A percentile compares a stretch with the other conserved stretches of the same genome.
Evolutionary conservation across 2,888 invertebrate species (phyloP).

Genomic region (Idaea biselata): DNA sequence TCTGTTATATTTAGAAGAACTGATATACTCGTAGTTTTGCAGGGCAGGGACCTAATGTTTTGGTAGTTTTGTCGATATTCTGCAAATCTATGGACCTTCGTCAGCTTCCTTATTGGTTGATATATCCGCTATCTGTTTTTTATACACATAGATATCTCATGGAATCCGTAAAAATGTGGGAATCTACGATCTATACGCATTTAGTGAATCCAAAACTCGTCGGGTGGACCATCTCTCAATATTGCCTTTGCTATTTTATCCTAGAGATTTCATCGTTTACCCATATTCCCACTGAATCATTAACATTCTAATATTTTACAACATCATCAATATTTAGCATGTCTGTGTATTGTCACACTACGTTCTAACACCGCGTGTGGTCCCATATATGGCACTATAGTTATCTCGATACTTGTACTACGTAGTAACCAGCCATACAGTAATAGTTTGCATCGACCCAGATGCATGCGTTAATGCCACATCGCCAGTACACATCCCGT

Average conservation of each 20-base stretch:
- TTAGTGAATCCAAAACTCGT: neutral
- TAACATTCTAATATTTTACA: neutral
- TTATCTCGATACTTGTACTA: neutral
- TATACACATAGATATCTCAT: neutral
- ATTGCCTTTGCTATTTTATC: neutral
- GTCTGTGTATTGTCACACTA: neutral
- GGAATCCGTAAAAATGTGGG: neutral
- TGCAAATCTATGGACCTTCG: neutral
- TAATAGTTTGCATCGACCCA: constrained; percentile 34
- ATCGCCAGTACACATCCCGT: constrained; percentile 19
- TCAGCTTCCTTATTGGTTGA: constrained; percentile 1
- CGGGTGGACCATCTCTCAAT: neutral
- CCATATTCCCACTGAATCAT: neutral
- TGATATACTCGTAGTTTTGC: no score
- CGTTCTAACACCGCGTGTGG: neutral
- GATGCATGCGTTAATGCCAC: constrained; percentile 40
- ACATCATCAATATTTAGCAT: neutral
- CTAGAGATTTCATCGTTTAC: neutral
- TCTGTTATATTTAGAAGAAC: constrained; percentile 8
- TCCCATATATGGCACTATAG: neutral
- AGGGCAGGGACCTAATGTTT: neutral
- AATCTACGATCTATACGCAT: neutral
- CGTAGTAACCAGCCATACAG: neutral
- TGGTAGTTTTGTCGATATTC: neutral
- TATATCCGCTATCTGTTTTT: neutral